Conservation (phyloP, 1,140 invertebrate genomes). For the Hestina assimilis region DNA sequence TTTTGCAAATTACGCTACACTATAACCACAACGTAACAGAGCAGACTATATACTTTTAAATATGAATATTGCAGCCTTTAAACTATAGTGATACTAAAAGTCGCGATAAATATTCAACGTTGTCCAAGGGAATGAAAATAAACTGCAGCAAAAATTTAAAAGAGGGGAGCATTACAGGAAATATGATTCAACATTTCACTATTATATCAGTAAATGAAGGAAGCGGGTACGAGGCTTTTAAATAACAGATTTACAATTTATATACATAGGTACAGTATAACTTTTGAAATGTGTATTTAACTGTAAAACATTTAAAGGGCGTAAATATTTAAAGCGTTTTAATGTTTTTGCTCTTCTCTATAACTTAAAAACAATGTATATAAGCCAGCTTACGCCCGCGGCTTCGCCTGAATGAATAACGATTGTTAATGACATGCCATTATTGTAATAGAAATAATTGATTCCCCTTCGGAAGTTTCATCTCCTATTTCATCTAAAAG, state of each 20-base stretch:
- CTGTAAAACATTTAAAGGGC: too few relatives aligned
- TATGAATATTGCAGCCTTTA: neutral
- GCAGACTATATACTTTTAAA: neutral
- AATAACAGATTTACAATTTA: neutral
- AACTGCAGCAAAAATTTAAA: constrained; percentile 25
- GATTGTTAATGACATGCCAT: too few relatives aligned
- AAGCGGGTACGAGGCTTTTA: constrained; percentile 4
- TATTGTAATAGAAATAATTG: too few relatives aligned
- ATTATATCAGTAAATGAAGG: constrained; percentile 24
- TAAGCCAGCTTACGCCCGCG: too few relatives aligned
- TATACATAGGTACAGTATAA: neutral
- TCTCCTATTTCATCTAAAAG: too few relatives aligned
- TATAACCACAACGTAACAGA: too few relatives aligned
- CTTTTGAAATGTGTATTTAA: neutral
- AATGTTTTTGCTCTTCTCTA: too few relatives aligned
- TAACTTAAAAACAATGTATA: too few relatives aligned
- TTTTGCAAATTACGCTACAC: too few relatives aligned
- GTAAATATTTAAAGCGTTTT: too few relatives aligned
- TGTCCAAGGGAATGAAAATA: constrained; percentile 21
- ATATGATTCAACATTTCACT: constrained; percentile 15
- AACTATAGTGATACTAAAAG: neutral
- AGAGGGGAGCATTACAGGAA: constrained; percentile 21
- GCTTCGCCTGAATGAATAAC: too few relatives aligned
- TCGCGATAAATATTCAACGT: constrained; percentile 20
- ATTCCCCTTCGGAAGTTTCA: too few relatives aligned